A percentile compares a stretch with the other conserved stretches of the same genome.
phyloP scores from a whole-genome alignment of 2,113 vertebrate species.

The Pseudonaja textilis region DNA sequence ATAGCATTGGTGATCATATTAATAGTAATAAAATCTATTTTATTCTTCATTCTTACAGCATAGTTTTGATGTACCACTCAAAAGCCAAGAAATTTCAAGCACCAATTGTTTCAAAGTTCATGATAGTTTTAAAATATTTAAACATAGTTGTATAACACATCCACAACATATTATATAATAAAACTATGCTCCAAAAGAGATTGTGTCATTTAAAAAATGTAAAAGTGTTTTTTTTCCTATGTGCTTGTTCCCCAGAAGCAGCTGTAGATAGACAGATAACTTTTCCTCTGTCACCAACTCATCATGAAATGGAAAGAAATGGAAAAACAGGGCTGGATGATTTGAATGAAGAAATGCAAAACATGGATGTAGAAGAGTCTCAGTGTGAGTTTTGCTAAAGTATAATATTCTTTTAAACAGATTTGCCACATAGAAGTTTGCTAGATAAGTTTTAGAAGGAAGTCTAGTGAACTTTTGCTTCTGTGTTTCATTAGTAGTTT shows the following conservation, averaged over 20 bases:
- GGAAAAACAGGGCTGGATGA: conserved; percentile 84
- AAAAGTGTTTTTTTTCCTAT: not conserved
- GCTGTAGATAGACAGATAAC: conserved; percentile 94
- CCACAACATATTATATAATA: not conserved
- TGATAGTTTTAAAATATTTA: not conserved
- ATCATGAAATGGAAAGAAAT: conserved; percentile 90
- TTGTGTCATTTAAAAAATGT: not conserved
- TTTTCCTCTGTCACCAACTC: conserved; percentile 89
- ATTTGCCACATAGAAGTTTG: not conserved
- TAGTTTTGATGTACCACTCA: not conserved
- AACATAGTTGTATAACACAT: not conserved
- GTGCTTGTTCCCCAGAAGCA: conserved; percentile 77
- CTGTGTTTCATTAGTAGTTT: not conserved
- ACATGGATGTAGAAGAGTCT: conserved; percentile 95
- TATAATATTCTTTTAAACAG: not conserved
- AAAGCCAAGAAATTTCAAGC: not conserved
- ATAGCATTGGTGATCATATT: not conserved
- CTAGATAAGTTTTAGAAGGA: not conserved
- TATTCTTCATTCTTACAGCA: not conserved
- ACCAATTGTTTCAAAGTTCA: not conserved
- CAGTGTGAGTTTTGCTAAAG: conserved; percentile 76
- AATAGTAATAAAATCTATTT: not conserved
- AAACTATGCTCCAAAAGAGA: not conserved
- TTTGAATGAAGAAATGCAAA: conserved; percentile 91
- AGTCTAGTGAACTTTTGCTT: not conserved